Conservation (phyloP, 2,888 invertebrate species). For the Spicauda simplicius region DNA sequence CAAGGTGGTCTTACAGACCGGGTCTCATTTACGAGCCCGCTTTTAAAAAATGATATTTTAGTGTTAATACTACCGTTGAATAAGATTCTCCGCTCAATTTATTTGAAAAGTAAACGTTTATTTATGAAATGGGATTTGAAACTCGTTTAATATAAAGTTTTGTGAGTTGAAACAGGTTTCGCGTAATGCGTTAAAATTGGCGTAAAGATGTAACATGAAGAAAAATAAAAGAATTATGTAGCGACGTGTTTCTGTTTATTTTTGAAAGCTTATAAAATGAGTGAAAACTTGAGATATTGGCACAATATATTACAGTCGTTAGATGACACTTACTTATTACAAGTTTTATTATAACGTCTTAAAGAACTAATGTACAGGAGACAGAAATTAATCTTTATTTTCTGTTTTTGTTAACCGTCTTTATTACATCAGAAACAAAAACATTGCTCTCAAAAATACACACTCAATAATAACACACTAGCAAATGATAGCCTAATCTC, state of each 20-base stretch:
- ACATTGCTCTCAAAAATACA: too few relatives aligned
- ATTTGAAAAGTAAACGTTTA: conserved; percentile 55
- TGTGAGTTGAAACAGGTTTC: conserved; percentile 40
- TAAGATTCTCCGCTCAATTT: conserved; percentile 59
- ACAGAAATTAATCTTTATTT: too few relatives aligned
- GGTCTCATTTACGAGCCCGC: conserved; percentile 48
- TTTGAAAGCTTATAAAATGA: background rate
- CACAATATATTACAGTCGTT: conserved; percentile 18
- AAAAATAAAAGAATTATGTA: conserved; percentile 12
- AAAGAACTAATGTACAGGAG: too few relatives aligned
- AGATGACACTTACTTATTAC: conserved; percentile 13
- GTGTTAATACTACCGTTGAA: conserved; percentile 72
- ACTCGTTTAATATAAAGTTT: conserved; percentile 38
- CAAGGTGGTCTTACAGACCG: conserved; percentile 74
- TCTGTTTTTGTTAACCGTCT: too few relatives aligned
- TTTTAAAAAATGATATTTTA: conserved; percentile 77
- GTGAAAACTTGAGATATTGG: background rate
- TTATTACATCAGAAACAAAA: too few relatives aligned
- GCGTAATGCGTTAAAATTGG: conserved; percentile 27
- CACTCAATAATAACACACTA: too few relatives aligned
- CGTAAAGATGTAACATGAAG: conserved; percentile 26
- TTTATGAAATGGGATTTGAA: conserved; percentile 47
- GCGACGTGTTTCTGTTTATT: conserved; percentile 8
- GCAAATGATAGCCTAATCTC: too few relatives aligned
- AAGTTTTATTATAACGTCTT: background rate